Base-by-base conservation (phyloP, 2,797 vertebrate species). In the Gymnoscopelus microlampas region DNA sequence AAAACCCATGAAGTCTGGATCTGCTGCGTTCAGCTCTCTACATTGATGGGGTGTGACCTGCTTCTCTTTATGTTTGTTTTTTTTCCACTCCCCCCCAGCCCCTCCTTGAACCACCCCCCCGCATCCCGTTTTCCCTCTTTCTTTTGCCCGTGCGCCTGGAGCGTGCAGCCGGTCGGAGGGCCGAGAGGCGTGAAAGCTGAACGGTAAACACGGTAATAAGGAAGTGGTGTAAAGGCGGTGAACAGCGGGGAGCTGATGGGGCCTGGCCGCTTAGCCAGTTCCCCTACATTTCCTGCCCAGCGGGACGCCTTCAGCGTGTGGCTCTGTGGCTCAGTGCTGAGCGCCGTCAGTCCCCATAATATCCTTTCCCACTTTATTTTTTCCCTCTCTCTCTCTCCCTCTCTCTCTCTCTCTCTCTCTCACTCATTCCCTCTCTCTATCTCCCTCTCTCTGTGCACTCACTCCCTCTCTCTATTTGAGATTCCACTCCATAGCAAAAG, bases 261-360 rank as follows among this genome's bases (percentile, higher is more conserved):
- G 89, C 88, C 91, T 81, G 92, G 73, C 90, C 93, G 95, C 93
- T 95, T 94, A 94, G 94, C 93, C 93, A 93, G 95, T 96, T 97
- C 94, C 93, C 91, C 95, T 95, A 95, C 96, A 96, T 97, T 97
- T 97, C 95, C 95, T 95, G 94, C 96, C 83, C 97, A 96, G 96
- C 94, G 86, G 95, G 97, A 89, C 73, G 89, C 82, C 94, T 94
- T 90, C 94, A 89, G 94, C 95, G 92, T 92, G 94, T 91, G 91
- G 91, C 90, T 95, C 83, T 71, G 76, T 81, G 88, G 74, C 84
- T 89, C 78, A 72, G 80, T 85, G 80, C 87, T 87, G 82, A 84
- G 82, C 60, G 80, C 87, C 83, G 85, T 85, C 89, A 89, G 82
- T 80, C 81, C 85, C 91, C 87, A 90, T 92, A 94, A 94, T 91